Evolutionary conservation across 1,140 invertebrate genomes (phyloP).

Genomic region (Idris sp.): DNA sequence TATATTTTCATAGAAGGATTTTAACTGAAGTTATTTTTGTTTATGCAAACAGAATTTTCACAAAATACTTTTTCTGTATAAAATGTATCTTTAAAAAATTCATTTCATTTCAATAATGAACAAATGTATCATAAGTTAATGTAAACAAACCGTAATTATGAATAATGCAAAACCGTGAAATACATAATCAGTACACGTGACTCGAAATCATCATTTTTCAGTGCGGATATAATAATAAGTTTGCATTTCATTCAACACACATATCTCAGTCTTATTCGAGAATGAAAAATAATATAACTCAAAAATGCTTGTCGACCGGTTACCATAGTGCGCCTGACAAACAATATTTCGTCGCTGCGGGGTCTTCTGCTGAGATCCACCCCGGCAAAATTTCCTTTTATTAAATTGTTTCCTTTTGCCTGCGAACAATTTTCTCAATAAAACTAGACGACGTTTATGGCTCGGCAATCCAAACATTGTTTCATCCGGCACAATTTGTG

Average conservation of each 20-base stretch:
- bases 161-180: slow-evolving; percentile 33
- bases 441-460: too few relatives aligned
- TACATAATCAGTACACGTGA: slow-evolving; percentile 32
- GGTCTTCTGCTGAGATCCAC: background rate
- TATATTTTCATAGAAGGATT: too few relatives aligned
- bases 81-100: too few relatives aligned
- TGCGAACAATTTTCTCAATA: too few relatives aligned
- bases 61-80: too few relatives aligned
- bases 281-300: slow-evolving; percentile 17
- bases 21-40: too few relatives aligned
- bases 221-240: slow-evolving; percentile 31
- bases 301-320: slow-evolving; percentile 18
- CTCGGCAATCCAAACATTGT: too few relatives aligned
- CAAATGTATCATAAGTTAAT: slow-evolving; percentile 18
- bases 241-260: slow-evolving; percentile 26
- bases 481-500: too few relatives aligned
- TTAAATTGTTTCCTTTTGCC: too few relatives aligned
- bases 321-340: slow-evolving; percentile 33
- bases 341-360: slow-evolving; percentile 30
- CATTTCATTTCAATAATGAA: slow-evolving; percentile 3
- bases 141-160: slow-evolving; percentile 17
- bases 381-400: too few relatives aligned
- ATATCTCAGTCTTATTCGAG: slow-evolving; percentile 16
- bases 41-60: too few relatives aligned
- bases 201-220: slow-evolving; percentile 27